Evolutionary conservation across 1,140 invertebrate genomes (phyloP), one percentile per base, ranked within the genome.

Genomic region (Thaumatotibia leucotreta): DNA sequence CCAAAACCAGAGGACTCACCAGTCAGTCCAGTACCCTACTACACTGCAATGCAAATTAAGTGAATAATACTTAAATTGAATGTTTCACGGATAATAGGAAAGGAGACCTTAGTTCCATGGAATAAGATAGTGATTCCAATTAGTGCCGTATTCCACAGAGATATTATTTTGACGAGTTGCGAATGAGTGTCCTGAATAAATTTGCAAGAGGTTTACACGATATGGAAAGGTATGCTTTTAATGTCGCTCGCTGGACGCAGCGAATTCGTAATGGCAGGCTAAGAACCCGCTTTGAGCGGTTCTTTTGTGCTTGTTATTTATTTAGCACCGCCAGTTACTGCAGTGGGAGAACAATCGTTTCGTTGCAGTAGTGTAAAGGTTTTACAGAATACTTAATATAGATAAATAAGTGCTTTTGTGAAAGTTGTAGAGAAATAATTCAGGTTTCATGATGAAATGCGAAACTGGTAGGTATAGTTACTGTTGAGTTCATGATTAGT

Each of bases 131-230:
- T 17, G 6, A 50, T 27, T 69, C 2, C 17, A 23, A n/a, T 45
- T 9, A 24, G 29, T 4, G n/a, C n/a, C n/a, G n/a, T n/a, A 73
- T 65, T 65, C 72, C 66, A 65, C 64, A 63, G 65, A 63, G 61
- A 76, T 74, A 72, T 72, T 72, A 73, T 77, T 45, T 75, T 76
- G 75, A 77, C 68, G 75, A 79, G 69, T 49, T 49, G 49, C 70
- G 67, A 73, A 79, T 70, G 75, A 75, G 77, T 77, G 77, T 72
- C 67, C 67, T 78, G 78, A 75, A 80, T 80, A 80, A 73, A 80
- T 78, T 80, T 80, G 74, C 78, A 78, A 80, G 69, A 75, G 74
- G 67, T 77, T 77, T 77, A 70, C 70, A 75, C 63, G 72, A 70
- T 72, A 72, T 69, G 69, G 66, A 70, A 69, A 74, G 69, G 71